Base-by-base conservation (phyloP, 2,888 invertebrate species). In the Oscheius sp. region DNA sequence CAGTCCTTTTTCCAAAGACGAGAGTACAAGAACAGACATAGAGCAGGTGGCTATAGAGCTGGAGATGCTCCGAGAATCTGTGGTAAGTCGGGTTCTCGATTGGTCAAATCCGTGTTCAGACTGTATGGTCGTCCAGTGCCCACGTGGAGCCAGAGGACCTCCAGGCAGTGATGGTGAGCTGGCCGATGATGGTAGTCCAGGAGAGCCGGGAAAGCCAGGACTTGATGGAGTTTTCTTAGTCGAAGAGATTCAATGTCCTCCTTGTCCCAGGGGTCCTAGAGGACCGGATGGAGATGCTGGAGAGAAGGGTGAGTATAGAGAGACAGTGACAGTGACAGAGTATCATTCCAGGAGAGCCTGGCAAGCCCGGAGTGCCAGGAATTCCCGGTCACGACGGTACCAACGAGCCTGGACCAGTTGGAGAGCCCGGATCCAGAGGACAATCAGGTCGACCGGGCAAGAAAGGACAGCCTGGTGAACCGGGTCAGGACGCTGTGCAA, bases 401-500 rank as follows among this genome's bases (percentile, higher is more conserved):
- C 9, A 81, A 81, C 66, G 81, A 79, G 35, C 79, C 79, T 0
- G 81, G 81, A 29, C 58, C 63, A 29, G 55, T 73, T 29, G 83
- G 83, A 35, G 62, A 76, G 29, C 76, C 78, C 3, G 83, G 83
- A 7, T 29, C 70, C 0, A 65, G 79, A 13, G 83, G 83, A 66
- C 79, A 68, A 33, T 53, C 73, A 2, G 76, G 76, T 57, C 53
- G 62, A 66, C 62, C 58, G 32, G 76, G 76, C 37, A 73, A 74
- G 51, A 63, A 76, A 59, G 66, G 79, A 62, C 72, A 76, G 33
- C 70, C 76, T 0, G 83, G 83, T 58, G 79, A 79, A 48, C 76
- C 79, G 50, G 83, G 83, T n/a, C 81, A 81, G 66, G 81, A 81
- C 68, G 76, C 77, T 65, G 81, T 81, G 13, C 81, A 81, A 55